phyloP scores from a whole-genome alignment of 1,140 invertebrate species.

The Cydia strobilella region DNA sequence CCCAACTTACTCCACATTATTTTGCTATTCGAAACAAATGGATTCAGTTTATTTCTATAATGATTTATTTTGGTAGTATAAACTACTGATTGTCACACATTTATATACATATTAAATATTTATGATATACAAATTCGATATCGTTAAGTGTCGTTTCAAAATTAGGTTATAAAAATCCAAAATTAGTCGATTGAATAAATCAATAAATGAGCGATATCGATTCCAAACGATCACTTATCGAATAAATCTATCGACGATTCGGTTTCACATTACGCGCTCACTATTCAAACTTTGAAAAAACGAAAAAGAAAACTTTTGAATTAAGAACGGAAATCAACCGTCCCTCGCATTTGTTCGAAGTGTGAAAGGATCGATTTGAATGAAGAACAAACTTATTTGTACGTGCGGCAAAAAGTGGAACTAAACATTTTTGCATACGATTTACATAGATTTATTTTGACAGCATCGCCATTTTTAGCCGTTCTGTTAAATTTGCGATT shows the following conservation, averaged over 20 bases:
- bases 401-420: conserved; percentile 40
- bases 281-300: conserved; percentile 57
- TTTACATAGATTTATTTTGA: conserved; percentile 37
- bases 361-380: conserved; percentile 77
- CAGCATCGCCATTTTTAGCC: background rate
- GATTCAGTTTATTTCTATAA: background rate
- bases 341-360: conserved; percentile 73
- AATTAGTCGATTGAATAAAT: conserved; percentile 39
- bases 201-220: conserved; percentile 76
- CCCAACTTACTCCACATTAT: background rate
- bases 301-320: conserved; percentile 66
- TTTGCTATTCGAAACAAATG: background rate
- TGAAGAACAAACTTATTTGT: conserved; percentile 61
- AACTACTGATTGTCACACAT: too few relatives aligned
- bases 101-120: background rate
- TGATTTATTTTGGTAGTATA: background rate
- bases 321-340: conserved; percentile 78
- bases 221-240: conserved; percentile 77
- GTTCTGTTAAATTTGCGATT: conserved; percentile 18
- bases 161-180: conserved; percentile 18
- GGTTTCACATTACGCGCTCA: conserved; percentile 51
- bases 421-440: conserved; percentile 25
- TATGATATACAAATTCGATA: background rate
- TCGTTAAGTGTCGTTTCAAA: background rate
- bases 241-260: conserved; percentile 76